Conservation (phyloP, 2,113 vertebrate genomes). For the Macquaria australasica region DNA sequence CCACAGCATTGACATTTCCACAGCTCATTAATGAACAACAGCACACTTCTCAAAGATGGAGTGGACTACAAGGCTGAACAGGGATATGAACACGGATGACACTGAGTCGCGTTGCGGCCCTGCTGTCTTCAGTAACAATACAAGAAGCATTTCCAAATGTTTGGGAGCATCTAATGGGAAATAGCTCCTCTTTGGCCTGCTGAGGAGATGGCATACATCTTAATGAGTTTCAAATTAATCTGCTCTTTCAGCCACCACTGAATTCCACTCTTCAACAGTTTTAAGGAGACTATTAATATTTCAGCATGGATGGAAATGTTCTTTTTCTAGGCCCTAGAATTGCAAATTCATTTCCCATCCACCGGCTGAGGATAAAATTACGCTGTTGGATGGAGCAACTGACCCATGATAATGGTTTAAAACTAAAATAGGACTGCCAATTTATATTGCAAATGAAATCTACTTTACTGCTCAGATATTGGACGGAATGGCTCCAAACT, state of each 20-base stretch:
- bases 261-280: slow-evolving; percentile 61
- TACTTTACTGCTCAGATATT: not conserved
- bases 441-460: slow-evolving; percentile 46
- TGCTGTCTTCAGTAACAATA: slow-evolving; percentile 41
- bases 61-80: slow-evolving; percentile 34
- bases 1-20: slow-evolving; percentile 74
- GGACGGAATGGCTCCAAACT: not conserved
- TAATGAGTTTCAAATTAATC: slow-evolving; percentile 72
- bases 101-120: not conserved
- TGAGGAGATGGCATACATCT: slow-evolving; percentile 46
- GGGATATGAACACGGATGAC: slow-evolving; percentile 49
- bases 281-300: slow-evolving; percentile 75
- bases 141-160: slow-evolving; percentile 41
- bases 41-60: slow-evolving; percentile 53
- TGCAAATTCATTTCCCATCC: slow-evolving; percentile 58
- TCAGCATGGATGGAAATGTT: slow-evolving; percentile 65
- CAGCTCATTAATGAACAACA: slow-evolving; percentile 70
- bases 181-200: slow-evolving; percentile 18
- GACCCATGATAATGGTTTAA: slow-evolving; percentile 44
- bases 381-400: slow-evolving; percentile 34
- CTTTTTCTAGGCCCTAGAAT: slow-evolving; percentile 50
- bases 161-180: slow-evolving; percentile 16
- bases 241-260: slow-evolving; percentile 46
- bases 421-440: slow-evolving; percentile 30
- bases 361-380: slow-evolving; percentile 50